Conservation (phyloP, 2,113 vertebrate species). For the Alethe castanea region DNA sequence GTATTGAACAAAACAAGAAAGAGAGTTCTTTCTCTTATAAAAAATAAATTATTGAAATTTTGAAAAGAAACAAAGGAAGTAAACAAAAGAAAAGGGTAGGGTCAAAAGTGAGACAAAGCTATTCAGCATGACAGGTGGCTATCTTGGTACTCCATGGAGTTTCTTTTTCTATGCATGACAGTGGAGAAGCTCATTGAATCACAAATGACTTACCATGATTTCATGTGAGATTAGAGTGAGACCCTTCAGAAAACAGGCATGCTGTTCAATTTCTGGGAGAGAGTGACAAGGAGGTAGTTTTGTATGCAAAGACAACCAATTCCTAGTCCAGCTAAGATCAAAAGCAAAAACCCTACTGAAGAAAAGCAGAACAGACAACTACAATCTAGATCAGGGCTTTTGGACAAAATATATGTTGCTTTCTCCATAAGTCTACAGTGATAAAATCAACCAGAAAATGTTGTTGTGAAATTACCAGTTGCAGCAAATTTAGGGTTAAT, state of each 20-base stretch:
- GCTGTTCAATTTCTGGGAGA: background rate
- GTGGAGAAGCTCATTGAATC: background rate
- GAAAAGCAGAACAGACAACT: background rate
- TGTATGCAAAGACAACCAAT: background rate
- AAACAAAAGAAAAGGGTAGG: background rate
- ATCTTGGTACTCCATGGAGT: background rate
- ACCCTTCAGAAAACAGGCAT: background rate
- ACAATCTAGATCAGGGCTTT: background rate
- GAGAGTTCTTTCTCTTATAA: background rate
- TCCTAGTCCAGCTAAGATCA: background rate
- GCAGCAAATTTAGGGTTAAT: constrained; percentile 22
- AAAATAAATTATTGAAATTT: background rate
- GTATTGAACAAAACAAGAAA: background rate
- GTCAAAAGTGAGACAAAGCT: background rate
- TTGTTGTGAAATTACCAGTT: background rate
- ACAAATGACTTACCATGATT: background rate
- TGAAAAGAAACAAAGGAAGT: background rate
- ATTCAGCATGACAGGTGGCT: background rate
- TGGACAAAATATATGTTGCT: background rate
- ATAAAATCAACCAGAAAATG: background rate
- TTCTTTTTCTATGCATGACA: background rate
- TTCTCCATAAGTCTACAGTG: background rate
- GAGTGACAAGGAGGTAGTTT: background rate
- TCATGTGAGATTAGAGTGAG: background rate
- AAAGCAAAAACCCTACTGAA: background rate